These are phyloP conservation scores for Rhynchonycteris naso DNA, from an alignment of 2,797 vertebrate species.

Conservation along the genomic window DNA sequence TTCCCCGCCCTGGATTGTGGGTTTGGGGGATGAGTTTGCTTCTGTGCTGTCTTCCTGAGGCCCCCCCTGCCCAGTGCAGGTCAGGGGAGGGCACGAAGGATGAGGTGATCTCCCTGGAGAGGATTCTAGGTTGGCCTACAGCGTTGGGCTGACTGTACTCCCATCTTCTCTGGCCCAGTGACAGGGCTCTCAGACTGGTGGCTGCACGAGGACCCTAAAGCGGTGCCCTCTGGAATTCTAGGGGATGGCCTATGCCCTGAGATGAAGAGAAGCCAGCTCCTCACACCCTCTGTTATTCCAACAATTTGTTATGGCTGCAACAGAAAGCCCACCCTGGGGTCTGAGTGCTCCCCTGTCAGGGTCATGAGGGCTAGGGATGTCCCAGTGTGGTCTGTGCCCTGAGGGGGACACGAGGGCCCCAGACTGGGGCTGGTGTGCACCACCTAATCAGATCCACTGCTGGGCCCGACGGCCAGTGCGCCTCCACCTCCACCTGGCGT, in stretches of 20 bases:
- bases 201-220: not conserved
- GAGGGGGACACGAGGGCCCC: not conserved
- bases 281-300: not conserved
- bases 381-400: not conserved
- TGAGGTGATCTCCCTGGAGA: not conserved
- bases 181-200: not conserved
- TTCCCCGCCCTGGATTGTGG: not conserved
- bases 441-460: not conserved
- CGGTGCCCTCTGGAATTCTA: not conserved
- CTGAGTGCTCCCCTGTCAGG: not conserved
- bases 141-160: not conserved
- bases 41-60: not conserved
- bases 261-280: not conserved
- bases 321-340: not conserved
- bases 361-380: not conserved
- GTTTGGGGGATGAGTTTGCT: not conserved
- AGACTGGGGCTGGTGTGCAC: not conserved
- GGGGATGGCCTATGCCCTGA: not conserved
- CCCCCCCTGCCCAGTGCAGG: not conserved
- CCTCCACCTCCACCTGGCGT: not conserved
- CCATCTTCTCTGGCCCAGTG: not conserved
- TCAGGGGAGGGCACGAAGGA: not conserved
- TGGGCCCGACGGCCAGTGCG: accelerated
- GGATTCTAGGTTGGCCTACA: not conserved
- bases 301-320: not conserved